Evolutionary conservation across 2,113 vertebrate genomes (phyloP).

Genomic region (Acrocephalus kingi): DNA sequence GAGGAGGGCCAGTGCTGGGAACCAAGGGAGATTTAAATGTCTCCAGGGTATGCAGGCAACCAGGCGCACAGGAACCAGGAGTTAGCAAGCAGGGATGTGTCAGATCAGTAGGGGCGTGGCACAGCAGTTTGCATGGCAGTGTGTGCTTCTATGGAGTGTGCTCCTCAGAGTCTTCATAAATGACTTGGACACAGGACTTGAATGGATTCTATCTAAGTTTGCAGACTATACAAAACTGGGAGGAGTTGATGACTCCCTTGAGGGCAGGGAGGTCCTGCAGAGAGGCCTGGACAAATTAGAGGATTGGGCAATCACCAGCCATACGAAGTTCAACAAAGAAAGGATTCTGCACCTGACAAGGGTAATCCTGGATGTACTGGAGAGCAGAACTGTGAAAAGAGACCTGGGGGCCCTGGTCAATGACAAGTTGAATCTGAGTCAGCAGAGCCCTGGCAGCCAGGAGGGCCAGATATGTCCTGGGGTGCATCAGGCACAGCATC

Average conservation of each 20-base stretch:
- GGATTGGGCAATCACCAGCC: not conserved
- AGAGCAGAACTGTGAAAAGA: not conserved
- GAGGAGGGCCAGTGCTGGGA: accelerated
- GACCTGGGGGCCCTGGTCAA: accelerated
- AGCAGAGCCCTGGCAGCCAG: not conserved
- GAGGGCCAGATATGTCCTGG: accelerated
- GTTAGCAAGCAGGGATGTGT: too few relatives aligned
- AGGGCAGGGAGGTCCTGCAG: not conserved
- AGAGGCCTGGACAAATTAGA: not conserved
- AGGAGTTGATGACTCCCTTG: not conserved
- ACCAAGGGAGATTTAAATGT: not conserved
- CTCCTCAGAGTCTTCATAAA: not conserved
- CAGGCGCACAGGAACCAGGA: not conserved
- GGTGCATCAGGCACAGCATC: accelerated
- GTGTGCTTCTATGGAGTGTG: too few relatives aligned
- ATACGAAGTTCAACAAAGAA: not conserved
- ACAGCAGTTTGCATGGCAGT: not conserved
- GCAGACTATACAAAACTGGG: not conserved
- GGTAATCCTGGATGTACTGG: too few relatives aligned
- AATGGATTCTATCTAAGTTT: not conserved
- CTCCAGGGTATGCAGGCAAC: not conserved
- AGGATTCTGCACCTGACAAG: not conserved
- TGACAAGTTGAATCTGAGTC: accelerated
- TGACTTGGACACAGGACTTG: too few relatives aligned
- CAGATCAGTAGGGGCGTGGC: accelerated